phyloP scores from a whole-genome alignment of 2,797 vertebrate genomes.

The Hyperoplus immaculatus region DNA sequence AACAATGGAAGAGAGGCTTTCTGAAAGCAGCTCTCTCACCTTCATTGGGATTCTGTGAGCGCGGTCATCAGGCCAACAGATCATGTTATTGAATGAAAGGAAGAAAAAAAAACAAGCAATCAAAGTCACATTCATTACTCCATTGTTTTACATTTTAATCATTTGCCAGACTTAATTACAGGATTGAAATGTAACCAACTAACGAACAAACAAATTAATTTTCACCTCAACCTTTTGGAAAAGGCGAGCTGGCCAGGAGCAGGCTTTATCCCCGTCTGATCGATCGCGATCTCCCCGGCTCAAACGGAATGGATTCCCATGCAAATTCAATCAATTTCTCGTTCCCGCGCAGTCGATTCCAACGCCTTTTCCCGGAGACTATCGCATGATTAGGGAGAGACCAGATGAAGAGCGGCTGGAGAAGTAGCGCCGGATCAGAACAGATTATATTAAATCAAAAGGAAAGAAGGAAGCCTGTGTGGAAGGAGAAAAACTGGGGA shows the following conservation, averaged over 20 bases:
- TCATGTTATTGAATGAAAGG: slow-evolving; percentile 62
- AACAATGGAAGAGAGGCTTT: slow-evolving; percentile 10
- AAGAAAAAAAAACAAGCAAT: slow-evolving; percentile 64
- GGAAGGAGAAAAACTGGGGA: not conserved
- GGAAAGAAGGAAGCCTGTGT: not conserved
- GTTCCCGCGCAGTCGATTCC: slow-evolving; percentile 62
- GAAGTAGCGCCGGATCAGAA: slow-evolving; percentile 35
- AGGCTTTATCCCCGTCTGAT: slow-evolving; percentile 74
- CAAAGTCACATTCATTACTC: slow-evolving; percentile 79
- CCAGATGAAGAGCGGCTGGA: slow-evolving; percentile 47
- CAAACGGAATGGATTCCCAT: slow-evolving; percentile 78
- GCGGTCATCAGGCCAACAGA: slow-evolving; percentile 54
- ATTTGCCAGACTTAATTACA: slow-evolving; percentile 75
- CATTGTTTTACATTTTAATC: slow-evolving; percentile 82
- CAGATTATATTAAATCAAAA: slow-evolving; percentile 53
- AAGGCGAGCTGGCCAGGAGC: slow-evolving; percentile 55
- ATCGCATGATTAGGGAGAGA: slow-evolving; percentile 56
- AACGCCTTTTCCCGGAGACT: slow-evolving; percentile 61
- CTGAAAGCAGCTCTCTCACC: slow-evolving; percentile 12
- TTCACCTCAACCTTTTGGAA: slow-evolving; percentile 80
- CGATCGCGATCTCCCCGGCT: slow-evolving; percentile 75
- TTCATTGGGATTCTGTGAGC: slow-evolving; percentile 67
- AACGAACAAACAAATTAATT: slow-evolving; percentile 83
- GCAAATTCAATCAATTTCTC: slow-evolving; percentile 80
- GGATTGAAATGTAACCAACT: slow-evolving; percentile 76